phyloP scores from a whole-genome alignment of 2,888 invertebrate species.

The Lasioglossum leucozonium region DNA sequence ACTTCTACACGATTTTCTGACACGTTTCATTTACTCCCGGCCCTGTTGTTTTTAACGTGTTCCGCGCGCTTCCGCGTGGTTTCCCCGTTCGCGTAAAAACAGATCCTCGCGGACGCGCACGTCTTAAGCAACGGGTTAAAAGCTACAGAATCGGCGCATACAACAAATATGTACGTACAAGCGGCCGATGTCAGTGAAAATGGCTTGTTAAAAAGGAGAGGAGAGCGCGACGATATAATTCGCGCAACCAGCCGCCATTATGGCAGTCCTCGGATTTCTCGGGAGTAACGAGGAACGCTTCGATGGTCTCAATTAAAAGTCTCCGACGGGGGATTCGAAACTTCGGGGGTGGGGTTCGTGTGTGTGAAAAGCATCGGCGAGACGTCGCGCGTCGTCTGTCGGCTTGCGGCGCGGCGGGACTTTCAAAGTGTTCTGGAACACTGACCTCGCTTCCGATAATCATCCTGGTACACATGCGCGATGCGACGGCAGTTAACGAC shows the following conservation, averaged over 20 bases:
- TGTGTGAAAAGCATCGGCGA: background rate
- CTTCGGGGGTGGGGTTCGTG: background rate
- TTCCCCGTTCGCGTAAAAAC: too few relatives aligned
- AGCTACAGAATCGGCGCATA: too few relatives aligned
- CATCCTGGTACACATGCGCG: background rate
- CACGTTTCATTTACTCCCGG: background rate
- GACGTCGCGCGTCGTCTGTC: background rate
- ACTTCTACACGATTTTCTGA: background rate
- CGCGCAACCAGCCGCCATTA: background rate
- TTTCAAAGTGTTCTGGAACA: background rate
- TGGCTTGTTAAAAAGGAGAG: background rate
- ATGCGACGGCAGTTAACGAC: background rate
- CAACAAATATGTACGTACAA: too few relatives aligned
- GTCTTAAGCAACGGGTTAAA: too few relatives aligned
- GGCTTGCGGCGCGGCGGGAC: background rate
- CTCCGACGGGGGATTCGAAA: background rate
- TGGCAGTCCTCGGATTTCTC: background rate
- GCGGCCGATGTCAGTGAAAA: background rate
- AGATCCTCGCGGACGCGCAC: too few relatives aligned
- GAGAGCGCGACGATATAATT: background rate
- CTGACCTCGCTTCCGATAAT: slow-evolving; percentile 1
- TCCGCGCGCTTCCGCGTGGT: too few relatives aligned
- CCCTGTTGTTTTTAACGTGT: background rate
- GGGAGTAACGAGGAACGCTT: slow-evolving; percentile 16
- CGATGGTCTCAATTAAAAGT: slow-evolving; percentile 17